A percentile compares a stretch with the other conserved stretches of the same genome.
Evolutionary conservation across 1,140 invertebrate genomes (phyloP).

Genomic region (Arctopsyche grandis): DNA sequence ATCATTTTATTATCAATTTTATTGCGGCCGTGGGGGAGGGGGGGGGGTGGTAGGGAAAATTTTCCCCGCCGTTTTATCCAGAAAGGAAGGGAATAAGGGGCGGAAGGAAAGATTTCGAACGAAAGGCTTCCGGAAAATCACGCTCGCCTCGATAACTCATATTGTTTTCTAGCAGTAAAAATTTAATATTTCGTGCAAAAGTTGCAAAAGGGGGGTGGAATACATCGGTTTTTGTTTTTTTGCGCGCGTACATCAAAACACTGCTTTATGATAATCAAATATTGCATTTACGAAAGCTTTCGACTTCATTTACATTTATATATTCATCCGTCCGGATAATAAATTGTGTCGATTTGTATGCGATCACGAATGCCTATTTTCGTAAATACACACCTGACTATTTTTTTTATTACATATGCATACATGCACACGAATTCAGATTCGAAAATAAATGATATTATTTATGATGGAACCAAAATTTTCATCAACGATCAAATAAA

Average conservation of each 20-base stretch:
- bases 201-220: too few species aligned
- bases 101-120: conserved; percentile 14
- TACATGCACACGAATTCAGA: not conserved
- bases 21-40: not conserved
- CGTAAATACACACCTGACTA: not conserved
- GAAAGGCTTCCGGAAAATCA: conserved; percentile 33
- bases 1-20: conserved; percentile 42
- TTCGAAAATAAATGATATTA: too few species aligned
- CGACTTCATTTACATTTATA: too few species aligned
- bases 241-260: too few species aligned
- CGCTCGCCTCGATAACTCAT: conserved; percentile 15
- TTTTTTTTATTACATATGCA: not conserved
- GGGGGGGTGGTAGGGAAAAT: too few species aligned
- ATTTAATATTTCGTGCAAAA: not conserved
- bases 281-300: too few species aligned
- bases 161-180: conserved; percentile 18
- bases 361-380: not conserved
- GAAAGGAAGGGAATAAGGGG: not conserved
- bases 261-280: too few species aligned
- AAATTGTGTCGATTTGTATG: too few species aligned
- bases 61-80: not conserved
- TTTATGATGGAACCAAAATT: not conserved
- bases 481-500: too few species aligned
- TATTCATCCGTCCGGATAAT: too few species aligned
- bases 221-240: too few species aligned